phyloP scores from a whole-genome alignment of 1,140 invertebrate genomes.

The Euura saliciscinereae region DNA sequence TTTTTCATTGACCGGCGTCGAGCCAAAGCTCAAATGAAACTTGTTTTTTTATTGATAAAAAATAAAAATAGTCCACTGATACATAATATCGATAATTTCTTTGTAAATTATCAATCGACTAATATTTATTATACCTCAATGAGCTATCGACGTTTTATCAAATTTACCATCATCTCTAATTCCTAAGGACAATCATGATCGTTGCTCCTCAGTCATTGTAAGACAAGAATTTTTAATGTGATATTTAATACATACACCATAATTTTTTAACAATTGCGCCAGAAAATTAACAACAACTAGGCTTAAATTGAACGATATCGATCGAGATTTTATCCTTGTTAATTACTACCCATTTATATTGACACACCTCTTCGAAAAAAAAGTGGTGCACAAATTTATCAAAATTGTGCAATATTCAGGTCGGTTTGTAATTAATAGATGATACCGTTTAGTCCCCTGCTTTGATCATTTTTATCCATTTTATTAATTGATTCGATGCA shows the following conservation, averaged over 20 bases:
- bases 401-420: too few species aligned
- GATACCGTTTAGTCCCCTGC: too few species aligned
- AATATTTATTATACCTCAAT: not conserved
- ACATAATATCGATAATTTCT: not conserved
- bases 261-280: not conserved
- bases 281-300: not conserved
- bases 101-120: not conserved
- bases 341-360: not conserved
- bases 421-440: too few species aligned
- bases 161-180: not conserved
- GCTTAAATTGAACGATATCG: not conserved
- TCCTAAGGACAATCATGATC: constrained; percentile 14
- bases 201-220: constrained; percentile 9
- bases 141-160: not conserved
- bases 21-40: not conserved
- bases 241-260: constrained; percentile 10
- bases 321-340: not conserved
- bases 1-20: not conserved
- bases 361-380: not conserved
- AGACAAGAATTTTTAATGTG: constrained; percentile 1
- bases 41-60: not conserved
- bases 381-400: not conserved
- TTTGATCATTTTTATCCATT: too few species aligned
- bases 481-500: too few species aligned
- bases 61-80: not conserved